phyloP scores from a whole-genome alignment of 2,797 vertebrate species.

The Mycteria americana region DNA sequence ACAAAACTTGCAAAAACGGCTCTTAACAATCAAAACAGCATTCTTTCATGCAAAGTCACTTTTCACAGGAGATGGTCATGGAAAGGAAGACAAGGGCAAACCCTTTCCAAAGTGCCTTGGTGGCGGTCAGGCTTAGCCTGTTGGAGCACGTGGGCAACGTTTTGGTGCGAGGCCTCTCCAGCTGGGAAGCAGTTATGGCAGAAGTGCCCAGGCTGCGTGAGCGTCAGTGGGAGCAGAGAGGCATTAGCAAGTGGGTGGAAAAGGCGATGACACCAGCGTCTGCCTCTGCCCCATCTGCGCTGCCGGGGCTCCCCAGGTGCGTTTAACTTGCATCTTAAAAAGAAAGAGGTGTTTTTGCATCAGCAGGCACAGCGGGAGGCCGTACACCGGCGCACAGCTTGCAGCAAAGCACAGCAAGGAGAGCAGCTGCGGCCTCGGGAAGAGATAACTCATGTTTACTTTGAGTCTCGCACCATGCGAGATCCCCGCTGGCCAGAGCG shows the following conservation, averaged over 20 bases:
- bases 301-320: background rate
- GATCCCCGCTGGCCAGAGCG: background rate
- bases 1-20: background rate
- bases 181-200: background rate
- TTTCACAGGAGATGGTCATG: background rate
- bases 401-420: background rate
- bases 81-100: background rate
- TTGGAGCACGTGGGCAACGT: accelerated
- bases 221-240: accelerated
- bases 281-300: background rate
- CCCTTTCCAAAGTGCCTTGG: accelerated
- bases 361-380: background rate
- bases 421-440: accelerated
- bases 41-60: background rate
- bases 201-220: accelerated
- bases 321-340: background rate
- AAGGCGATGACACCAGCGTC: background rate
- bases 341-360: background rate
- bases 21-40: background rate
- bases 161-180: accelerated
- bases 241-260: background rate
- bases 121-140: accelerated
- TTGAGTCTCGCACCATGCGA: background rate
- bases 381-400: accelerated
- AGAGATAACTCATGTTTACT: background rate